Percentiles rank a stretch among this genome's conserved stretches.
Conservation (phyloP, 2,797 vertebrate species). For the Hippoglossus hippoglossus region DNA sequence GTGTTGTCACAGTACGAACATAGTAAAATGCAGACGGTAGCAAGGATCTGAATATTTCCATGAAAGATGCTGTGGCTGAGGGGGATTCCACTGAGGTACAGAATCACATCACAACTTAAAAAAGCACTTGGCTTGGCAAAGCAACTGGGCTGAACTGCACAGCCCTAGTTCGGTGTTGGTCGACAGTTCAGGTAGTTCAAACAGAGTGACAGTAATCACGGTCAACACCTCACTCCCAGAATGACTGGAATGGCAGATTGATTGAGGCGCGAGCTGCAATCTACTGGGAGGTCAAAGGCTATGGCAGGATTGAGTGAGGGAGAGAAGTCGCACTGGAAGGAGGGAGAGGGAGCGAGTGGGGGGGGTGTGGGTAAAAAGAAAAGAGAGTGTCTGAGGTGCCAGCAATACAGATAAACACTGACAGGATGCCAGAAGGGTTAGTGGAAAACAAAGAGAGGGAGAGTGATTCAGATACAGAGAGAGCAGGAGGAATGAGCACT, state of each 20-base stretch:
- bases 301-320: conserved; percentile 25
- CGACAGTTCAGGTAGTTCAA: conserved; percentile 49
- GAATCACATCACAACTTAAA: conserved; percentile 28
- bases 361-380: conserved; percentile 17
- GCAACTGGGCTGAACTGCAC: conserved; percentile 24
- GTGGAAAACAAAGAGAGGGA: conserved; percentile 28
- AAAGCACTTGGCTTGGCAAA: conserved; percentile 37
- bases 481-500: conserved; percentile 69
- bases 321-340: conserved; percentile 15
- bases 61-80: conserved; percentile 21
- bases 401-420: conserved; percentile 36
- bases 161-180: conserved; percentile 19
- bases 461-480: conserved; percentile 25
- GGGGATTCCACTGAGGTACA: conserved; percentile 30
- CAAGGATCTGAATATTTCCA: conserved; percentile 33
- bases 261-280: conserved; percentile 61
- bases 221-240: conserved; percentile 46
- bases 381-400: conserved; percentile 17
- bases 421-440: conserved; percentile 29
- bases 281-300: conserved; percentile 55
- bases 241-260: conserved; percentile 48
- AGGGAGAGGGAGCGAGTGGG: not conserved
- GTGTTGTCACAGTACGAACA: conserved; percentile 32
- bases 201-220: conserved; percentile 61
- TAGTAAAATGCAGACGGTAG: conserved; percentile 27